Evolutionary conservation across 2,888 invertebrate genomes (phyloP).

Genomic region (Quadroppia sp.): DNA sequence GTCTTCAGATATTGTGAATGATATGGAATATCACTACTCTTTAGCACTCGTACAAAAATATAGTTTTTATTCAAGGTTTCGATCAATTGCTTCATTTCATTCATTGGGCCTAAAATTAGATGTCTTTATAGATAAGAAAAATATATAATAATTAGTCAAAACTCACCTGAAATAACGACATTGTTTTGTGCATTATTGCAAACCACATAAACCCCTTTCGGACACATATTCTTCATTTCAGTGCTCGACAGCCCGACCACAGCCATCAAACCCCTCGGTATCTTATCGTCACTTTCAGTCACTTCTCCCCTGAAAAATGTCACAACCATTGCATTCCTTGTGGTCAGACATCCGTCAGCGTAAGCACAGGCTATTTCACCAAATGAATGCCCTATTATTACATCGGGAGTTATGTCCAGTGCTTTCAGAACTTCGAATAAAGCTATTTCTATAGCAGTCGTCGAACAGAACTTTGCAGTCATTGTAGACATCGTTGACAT

Average conservation of each 20-base stretch:
- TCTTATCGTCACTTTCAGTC: slow-evolving; percentile 1
- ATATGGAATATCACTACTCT: not conserved
- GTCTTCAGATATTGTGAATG: not conserved
- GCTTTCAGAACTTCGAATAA: slow-evolving; percentile 43
- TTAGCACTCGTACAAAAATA: not conserved
- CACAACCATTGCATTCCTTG: slow-evolving; percentile 53
- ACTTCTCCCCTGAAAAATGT: slow-evolving; percentile 4
- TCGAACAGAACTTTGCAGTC: slow-evolving; percentile 67
- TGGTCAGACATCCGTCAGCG: slow-evolving; percentile 58
- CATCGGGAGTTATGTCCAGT: slow-evolving; percentile 56
- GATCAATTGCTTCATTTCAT: slow-evolving; percentile 57
- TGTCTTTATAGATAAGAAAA: not conserved
- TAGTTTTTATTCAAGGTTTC: not conserved
- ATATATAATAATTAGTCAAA: slow-evolving; percentile 51
- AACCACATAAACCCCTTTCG: slow-evolving; percentile 73
- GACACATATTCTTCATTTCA: slow-evolving; percentile 67
- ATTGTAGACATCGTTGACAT: slow-evolving; percentile 80
- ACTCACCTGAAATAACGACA: slow-evolving; percentile 79
- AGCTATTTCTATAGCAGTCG: slow-evolving; percentile 55
- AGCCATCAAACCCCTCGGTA: slow-evolving; percentile 64
- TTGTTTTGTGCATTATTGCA: slow-evolving; percentile 93
- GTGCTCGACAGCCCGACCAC: slow-evolving; percentile 86
- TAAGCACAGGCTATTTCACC: slow-evolving; percentile 59
- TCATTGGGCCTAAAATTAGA: slow-evolving; percentile 61
- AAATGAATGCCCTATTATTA: slow-evolving; percentile 58